A percentile compares a stretch with the other conserved stretches of the same genome.
Evolutionary conservation across 2,888 invertebrate genomes (phyloP).

Genomic region (Tiliacea citrago): DNA sequence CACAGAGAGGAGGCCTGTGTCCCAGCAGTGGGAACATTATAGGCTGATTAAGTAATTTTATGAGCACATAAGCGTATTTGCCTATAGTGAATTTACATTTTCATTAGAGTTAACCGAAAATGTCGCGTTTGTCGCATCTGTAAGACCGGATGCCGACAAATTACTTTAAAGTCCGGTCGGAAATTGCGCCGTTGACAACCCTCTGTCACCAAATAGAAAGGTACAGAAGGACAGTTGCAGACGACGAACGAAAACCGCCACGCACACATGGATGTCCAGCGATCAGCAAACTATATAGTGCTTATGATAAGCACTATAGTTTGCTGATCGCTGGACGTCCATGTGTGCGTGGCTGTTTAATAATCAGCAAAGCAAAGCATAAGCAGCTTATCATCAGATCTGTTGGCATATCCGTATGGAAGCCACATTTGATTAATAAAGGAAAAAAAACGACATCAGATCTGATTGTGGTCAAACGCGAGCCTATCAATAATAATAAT

Average conservation of each 20-base stretch:
- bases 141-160: slow-evolving; percentile 39
- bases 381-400: no score
- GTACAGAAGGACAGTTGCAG: neutral
- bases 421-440: no score
- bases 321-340: no score
- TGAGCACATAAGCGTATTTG: slow-evolving; percentile 9
- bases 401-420: no score
- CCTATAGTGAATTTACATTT: slow-evolving; percentile 40
- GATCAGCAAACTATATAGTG: neutral
- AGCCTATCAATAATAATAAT: neutral
- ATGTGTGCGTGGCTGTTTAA: no score
- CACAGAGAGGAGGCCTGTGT: no score
- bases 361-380: no score
- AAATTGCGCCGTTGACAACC: slow-evolving; percentile 38
- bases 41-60: neutral
- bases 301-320: no score
- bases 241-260: neutral
- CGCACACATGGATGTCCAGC: no score
- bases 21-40: no score
- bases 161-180: slow-evolving; percentile 50
- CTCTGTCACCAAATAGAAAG: neutral
- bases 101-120: slow-evolving; percentile 40
- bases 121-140: slow-evolving; percentile 25
- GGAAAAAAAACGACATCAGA: neutral
- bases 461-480: neutral